Conservation (phyloP, 2,888 invertebrate species). For the Hoplodrina ambigua region DNA sequence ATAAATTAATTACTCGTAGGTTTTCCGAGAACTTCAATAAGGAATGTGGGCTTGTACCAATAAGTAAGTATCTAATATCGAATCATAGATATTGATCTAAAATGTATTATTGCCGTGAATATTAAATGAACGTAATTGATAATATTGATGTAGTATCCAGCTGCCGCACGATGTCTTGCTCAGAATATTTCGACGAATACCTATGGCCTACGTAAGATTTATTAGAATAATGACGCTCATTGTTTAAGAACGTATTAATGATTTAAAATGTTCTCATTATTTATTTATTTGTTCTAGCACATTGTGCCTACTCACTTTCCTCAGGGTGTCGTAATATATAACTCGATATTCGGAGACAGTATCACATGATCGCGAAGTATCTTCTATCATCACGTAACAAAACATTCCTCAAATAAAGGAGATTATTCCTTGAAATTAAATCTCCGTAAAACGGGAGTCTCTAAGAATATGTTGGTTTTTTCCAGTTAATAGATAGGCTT, state of each 20-base stretch:
- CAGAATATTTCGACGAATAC: constrained; percentile 12
- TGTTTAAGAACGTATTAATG: too few species aligned
- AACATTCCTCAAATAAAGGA: not conserved
- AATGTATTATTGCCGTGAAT: constrained; percentile 15
- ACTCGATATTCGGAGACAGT: not conserved
- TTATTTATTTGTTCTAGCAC: too few species aligned
- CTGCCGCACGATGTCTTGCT: constrained; percentile 5
- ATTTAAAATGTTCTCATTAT: too few species aligned
- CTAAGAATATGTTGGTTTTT: not conserved
- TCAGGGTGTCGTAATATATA: not conserved
- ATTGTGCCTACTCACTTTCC: not conserved
- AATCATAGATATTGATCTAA: constrained; percentile 20
- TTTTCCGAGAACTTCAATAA: constrained; percentile 18
- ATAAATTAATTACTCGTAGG: constrained; percentile 12
- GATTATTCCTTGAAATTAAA: not conserved
- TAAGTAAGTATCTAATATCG: constrained; percentile 8
- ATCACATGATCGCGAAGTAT: constrained; percentile 3
- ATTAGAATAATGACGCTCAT: not conserved
- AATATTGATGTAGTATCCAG: constrained; percentile 21
- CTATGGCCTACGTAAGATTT: not conserved
- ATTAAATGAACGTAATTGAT: constrained; percentile 24
- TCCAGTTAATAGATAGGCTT: too few species aligned
- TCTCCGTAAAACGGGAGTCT: not conserved
- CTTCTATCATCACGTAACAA: not conserved
- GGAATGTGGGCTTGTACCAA: constrained; percentile 15